Evolutionary conservation across 2,797 vertebrate genomes (phyloP).

Genomic region (Thripadectes ignobilis): DNA sequence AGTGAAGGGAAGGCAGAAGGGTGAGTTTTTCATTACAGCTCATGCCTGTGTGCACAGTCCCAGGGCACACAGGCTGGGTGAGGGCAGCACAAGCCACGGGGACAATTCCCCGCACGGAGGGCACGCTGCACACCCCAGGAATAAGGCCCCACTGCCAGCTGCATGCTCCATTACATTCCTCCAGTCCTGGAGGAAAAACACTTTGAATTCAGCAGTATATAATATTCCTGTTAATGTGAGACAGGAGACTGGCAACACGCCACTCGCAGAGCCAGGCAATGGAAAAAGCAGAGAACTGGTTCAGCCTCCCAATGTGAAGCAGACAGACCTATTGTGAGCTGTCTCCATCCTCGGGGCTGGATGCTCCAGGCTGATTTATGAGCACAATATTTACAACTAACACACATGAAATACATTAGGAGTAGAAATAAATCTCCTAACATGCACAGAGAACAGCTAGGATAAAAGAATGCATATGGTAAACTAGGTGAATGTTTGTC

Average conservation of each 20-base stretch:
- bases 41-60: neutral
- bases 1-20: neutral
- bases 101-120: neutral
- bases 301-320: conserved; percentile 16
- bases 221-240: conserved; percentile 43
- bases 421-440: conserved; percentile 54
- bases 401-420: conserved; percentile 61
- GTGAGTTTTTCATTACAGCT: neutral
- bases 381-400: conserved; percentile 57
- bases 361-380: conserved; percentile 52
- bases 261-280: conserved; percentile 9
- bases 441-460: conserved; percentile 33
- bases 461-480: conserved; percentile 57
- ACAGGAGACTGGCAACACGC: neutral
- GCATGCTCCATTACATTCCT: conserved; percentile 10
- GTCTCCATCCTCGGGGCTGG: conserved; percentile 39
- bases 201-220: conserved; percentile 27
- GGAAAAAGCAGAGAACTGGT: conserved; percentile 25
- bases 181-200: conserved; percentile 48
- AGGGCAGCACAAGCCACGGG: neutral
- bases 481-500: conserved; percentile 57
- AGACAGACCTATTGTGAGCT: conserved; percentile 52
- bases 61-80: neutral
- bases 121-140: neutral
- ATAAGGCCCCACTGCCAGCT: neutral